A percentile compares a stretch with the other conserved stretches of the same genome.
Evolutionary conservation across 2,113 vertebrate species (phyloP).

Genomic region (Calyptommatus sinebrachiatus): DNA sequence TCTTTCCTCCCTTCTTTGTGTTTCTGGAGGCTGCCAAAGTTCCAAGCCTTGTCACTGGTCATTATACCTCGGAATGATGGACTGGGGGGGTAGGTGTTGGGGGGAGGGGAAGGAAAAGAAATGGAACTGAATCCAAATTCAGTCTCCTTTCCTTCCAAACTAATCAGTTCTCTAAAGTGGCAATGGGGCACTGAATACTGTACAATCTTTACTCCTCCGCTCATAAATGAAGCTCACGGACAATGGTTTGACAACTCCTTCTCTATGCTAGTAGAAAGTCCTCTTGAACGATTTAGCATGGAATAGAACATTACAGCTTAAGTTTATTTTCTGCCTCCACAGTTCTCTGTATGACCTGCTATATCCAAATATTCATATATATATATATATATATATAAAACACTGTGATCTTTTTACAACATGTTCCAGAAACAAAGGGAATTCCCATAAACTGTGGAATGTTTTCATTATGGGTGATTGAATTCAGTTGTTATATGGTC

Average conservation of each 20-base stretch:
- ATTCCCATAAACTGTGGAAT: neutral
- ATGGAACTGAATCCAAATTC: too few species aligned
- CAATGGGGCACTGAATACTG: too few species aligned
- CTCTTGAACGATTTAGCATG: neutral
- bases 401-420: neutral
- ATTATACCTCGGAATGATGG: too few species aligned
- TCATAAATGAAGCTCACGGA: too few species aligned
- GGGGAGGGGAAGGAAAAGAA: too few species aligned
- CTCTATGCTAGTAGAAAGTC: neutral
- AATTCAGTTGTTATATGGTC: neutral
- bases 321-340: neutral
- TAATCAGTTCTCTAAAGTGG: too few species aligned
- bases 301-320: neutral
- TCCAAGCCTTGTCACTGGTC: too few species aligned
- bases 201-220: too few species aligned
- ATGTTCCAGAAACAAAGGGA: neutral
- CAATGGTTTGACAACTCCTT: neutral
- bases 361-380: neutral
- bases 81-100: too few species aligned
- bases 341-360: neutral
- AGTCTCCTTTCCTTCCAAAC: too few species aligned
- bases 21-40: too few species aligned
- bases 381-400: neutral
- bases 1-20: too few species aligned
- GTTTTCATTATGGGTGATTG: neutral